Conservation (phyloP, 2,113 vertebrate species). For the Ochotona princeps region DNA sequence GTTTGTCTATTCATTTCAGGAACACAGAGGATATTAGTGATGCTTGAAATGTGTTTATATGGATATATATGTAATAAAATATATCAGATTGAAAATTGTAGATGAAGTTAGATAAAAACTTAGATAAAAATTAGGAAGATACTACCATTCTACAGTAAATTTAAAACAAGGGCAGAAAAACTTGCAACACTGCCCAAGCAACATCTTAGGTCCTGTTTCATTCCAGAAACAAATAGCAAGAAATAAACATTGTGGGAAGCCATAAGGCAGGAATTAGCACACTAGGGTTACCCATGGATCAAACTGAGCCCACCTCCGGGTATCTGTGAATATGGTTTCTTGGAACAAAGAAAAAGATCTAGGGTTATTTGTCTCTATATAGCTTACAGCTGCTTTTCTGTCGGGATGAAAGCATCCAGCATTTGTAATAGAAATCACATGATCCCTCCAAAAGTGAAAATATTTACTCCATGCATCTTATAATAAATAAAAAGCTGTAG, state of each 20-base stretch:
- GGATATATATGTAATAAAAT: too few relatives aligned
- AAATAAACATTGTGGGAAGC: neutral
- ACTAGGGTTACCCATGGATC: fast-evolving
- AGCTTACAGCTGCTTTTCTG: neutral
- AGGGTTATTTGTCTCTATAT: too few relatives aligned
- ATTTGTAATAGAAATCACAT: neutral
- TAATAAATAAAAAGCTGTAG: neutral
- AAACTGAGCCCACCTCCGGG: neutral
- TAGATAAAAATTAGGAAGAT: neutral
- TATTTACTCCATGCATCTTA: neutral
- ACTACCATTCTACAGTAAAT: neutral
- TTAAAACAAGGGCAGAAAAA: neutral
- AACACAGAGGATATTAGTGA: too few relatives aligned
- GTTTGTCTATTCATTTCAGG: too few relatives aligned
- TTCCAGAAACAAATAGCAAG: neutral
- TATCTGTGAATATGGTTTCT: neutral
- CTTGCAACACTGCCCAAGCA: neutral
- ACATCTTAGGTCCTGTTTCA: neutral
- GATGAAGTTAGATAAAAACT: neutral
- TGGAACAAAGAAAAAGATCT: neutral
- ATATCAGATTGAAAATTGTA: too few relatives aligned
- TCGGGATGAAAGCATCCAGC: neutral
- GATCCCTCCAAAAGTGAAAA: neutral
- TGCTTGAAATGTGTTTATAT: too few relatives aligned
- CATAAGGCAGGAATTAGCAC: neutral